A percentile compares a stretch with the other conserved stretches of the same genome.
Conservation (phyloP, 2,113 vertebrate species). For the Chitala chitala region DNA sequence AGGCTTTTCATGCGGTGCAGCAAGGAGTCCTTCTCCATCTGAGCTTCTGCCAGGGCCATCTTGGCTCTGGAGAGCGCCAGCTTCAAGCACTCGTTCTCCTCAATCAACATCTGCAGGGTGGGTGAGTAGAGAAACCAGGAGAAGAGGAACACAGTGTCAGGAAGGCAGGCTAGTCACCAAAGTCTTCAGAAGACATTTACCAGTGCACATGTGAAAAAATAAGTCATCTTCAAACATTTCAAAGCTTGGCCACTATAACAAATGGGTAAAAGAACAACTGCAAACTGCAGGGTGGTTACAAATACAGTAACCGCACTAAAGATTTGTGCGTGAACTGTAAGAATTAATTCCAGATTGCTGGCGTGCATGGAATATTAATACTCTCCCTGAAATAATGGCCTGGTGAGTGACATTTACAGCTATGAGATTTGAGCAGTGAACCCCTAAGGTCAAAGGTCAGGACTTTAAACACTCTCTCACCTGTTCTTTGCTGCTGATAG, state of each 20-base stretch:
- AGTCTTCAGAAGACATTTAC: background rate
- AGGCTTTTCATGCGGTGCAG: conserved; percentile 80
- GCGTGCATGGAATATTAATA: no score
- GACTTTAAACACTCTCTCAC: no score
- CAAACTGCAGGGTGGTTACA: no score
- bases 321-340: no score
- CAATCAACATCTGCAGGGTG: conserved; percentile 69
- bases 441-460: no score
- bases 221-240: no score
- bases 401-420: background rate
- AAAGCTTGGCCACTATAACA: no score
- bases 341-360: no score
- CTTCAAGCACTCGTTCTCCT: conserved; percentile 94
- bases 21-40: conserved; percentile 87
- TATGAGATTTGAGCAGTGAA: background rate
- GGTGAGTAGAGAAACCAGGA: background rate
- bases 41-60: conserved; percentile 87
- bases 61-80: conserved; percentile 86
- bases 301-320: no score
- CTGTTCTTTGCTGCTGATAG: conserved; percentile 63
- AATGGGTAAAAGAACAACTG: no score
- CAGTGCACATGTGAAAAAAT: background rate
- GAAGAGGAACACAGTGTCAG: background rate
- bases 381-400: no score
- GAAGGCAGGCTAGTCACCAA: background rate